A percentile compares a stretch with the other conserved stretches of the same genome.
Conservation (phyloP, 2,113 vertebrate genomes). For the Crotalus horridus region DNA sequence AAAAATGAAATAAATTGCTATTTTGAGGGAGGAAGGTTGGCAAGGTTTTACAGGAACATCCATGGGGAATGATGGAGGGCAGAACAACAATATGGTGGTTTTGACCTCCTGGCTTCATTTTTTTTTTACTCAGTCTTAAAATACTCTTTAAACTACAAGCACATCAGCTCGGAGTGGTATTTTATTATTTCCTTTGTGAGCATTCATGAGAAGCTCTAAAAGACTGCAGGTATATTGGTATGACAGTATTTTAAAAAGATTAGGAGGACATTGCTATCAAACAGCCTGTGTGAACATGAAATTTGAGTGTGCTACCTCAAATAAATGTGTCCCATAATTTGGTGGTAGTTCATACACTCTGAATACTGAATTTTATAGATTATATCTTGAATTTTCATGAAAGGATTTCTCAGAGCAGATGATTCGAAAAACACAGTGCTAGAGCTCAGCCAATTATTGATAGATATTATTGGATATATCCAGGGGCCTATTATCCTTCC, state of each 20-base stretch:
- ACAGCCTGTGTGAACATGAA: background rate
- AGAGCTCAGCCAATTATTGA: background rate
- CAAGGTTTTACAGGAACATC: conserved; percentile 18
- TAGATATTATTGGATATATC: background rate
- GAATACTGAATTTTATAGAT: background rate
- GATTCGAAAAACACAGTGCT: background rate
- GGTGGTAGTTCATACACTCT: background rate
- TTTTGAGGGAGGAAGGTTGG: conserved; percentile 38
- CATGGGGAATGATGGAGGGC: background rate
- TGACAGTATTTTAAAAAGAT: conserved; percentile 30
- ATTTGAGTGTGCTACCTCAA: background rate
- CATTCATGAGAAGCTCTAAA: conserved; percentile 35
- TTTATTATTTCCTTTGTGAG: conserved; percentile 39
- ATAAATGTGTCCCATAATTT: background rate
- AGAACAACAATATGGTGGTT: background rate
- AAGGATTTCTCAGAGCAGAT: background rate
- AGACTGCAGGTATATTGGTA: conserved; percentile 31
- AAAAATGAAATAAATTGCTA: conserved; percentile 1
- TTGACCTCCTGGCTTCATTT: background rate
- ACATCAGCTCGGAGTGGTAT: background rate
- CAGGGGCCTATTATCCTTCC: background rate
- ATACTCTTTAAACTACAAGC: background rate
- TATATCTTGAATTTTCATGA: background rate
- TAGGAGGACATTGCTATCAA: background rate
- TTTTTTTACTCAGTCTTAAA: background rate